A percentile compares a stretch with the other conserved stretches of the same genome.
These are phyloP conservation scores for Caenorhabditis inopinata DNA, from an alignment of 1,140 invertebrate genomes.

Conservation along the genomic window DNA sequence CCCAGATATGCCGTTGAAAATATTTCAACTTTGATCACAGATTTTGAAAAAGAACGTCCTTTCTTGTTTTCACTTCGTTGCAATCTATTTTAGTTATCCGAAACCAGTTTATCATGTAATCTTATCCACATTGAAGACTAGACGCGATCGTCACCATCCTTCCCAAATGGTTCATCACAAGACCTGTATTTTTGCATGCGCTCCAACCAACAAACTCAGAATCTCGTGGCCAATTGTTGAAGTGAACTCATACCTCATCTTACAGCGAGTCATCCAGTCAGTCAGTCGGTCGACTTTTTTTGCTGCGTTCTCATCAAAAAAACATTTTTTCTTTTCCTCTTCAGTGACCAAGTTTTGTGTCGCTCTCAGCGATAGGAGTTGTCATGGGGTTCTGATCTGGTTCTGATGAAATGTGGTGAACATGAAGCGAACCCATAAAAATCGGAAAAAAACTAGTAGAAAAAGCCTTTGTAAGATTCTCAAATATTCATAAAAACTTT, in stretches of 20 bases:
- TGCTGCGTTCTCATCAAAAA: not conserved
- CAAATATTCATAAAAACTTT: too few relatives aligned
- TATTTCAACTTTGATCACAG: too few relatives aligned
- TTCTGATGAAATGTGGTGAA: not conserved
- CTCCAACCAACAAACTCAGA: not conserved
- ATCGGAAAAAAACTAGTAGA: not conserved
- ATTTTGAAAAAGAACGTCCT: too few relatives aligned
- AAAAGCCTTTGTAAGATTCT: too few relatives aligned
- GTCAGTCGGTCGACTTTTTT: not conserved
- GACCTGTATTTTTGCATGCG: slow-evolving; percentile 15
- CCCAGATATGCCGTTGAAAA: too few relatives aligned
- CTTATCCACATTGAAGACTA: too few relatives aligned
- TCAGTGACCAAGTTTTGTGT: not conserved
- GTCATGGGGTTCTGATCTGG: not conserved
- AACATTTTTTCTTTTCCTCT: not conserved
- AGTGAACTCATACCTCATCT: not conserved
- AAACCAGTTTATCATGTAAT: too few relatives aligned
- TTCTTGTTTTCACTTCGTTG: too few relatives aligned
- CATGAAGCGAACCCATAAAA: not conserved
- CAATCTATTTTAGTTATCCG: too few relatives aligned
- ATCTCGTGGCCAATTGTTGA: not conserved
- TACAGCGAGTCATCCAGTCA: not conserved
- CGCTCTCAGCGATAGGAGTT: not conserved
- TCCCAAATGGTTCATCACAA: not conserved
- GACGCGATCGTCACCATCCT: too few relatives aligned